Evolutionary conservation across 30 jellyfish, hydroid and myxozoan genomes (phyloP).

Genomic region (Aurelia sp.): DNA sequence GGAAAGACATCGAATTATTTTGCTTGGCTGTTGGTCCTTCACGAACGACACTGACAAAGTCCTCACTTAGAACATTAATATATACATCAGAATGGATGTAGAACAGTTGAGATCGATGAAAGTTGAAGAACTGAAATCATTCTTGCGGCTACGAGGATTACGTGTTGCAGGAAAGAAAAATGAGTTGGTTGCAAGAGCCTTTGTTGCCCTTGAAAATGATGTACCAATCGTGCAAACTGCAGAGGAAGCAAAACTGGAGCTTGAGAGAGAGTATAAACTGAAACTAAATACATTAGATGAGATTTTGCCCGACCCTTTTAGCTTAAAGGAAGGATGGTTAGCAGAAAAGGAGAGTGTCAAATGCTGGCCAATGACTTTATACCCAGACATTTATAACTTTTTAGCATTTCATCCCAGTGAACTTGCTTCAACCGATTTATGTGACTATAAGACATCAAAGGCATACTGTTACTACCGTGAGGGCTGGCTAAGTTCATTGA

Average conservation of each 20-base stretch:
- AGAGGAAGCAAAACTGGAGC: conserved; percentile 7
- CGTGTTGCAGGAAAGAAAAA: conserved; percentile 30
- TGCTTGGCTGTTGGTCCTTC: not conserved
- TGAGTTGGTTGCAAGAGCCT: conserved; percentile 42
- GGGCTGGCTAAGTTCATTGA: conserved; percentile 61
- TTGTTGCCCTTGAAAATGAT: conserved; percentile 32
- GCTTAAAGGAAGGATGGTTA: conserved; percentile 27
- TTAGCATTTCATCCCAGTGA: conserved; percentile 44
- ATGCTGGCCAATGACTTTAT: not conserved
- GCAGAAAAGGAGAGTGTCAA: conserved; percentile 42
- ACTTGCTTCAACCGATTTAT: conserved; percentile 11
- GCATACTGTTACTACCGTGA: conserved; percentile 56
- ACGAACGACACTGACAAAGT: not conserved
- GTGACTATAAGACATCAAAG: conserved; percentile 62
- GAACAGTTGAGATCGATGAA: conserved; percentile 11
- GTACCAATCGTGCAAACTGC: not conserved
- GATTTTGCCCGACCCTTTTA: conserved; percentile 45
- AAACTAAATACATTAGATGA: not conserved
- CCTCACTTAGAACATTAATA: not conserved
- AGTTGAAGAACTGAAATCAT: conserved; percentile 33
- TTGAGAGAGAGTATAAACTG: not conserved
- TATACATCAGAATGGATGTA: conserved; percentile 6
- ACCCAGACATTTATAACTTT: conserved; percentile 54
- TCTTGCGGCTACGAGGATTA: conserved; percentile 37
- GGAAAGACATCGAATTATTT: not conserved